Evolutionary conservation across 2,113 vertebrate genomes (phyloP).

Genomic region (Oenanthe oenanthe): DNA sequence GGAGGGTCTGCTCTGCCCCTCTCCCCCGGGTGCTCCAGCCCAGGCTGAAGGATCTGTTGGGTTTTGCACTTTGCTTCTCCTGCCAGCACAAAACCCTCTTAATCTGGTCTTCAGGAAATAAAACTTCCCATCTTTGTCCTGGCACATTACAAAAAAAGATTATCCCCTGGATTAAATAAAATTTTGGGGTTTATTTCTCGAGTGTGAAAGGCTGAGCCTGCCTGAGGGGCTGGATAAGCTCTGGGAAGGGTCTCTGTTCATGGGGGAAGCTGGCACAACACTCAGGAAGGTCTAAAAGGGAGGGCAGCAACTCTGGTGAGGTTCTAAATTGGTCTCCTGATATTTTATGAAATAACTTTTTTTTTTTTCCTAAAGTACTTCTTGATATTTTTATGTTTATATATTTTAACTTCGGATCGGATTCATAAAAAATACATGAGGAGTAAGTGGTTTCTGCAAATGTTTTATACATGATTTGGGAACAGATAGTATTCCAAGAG

Average conservation of each 20-base stretch:
- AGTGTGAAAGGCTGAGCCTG: neutral
- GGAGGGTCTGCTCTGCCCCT: neutral
- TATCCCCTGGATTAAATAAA: slow-evolving; percentile 42
- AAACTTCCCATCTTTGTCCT: slow-evolving; percentile 24
- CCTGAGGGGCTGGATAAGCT: neutral
- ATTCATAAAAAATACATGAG: slow-evolving; percentile 82
- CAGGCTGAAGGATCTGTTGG: accelerated
- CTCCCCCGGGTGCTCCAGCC: neutral
- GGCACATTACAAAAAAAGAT: neutral
- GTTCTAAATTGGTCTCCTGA: slow-evolving; percentile 69
- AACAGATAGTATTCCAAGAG: slow-evolving; percentile 39
- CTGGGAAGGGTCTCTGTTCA: neutral
- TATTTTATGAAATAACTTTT: slow-evolving; percentile 70
- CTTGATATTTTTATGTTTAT: slow-evolving; percentile 84
- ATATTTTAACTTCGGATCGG: slow-evolving; percentile 74
- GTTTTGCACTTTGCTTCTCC: neutral
- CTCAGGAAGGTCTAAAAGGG: neutral
- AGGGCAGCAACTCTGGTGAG: neutral
- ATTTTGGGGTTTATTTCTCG: slow-evolving; percentile 24
- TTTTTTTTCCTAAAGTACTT: slow-evolving; percentile 65
- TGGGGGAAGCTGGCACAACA: neutral
- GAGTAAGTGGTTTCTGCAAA: slow-evolving; percentile 76
- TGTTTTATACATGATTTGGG: slow-evolving; percentile 83
- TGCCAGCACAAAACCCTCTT: neutral
- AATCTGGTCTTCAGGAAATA: neutral